Conservation (phyloP, 1,140 invertebrate species). For the Agrilus planipennis region DNA sequence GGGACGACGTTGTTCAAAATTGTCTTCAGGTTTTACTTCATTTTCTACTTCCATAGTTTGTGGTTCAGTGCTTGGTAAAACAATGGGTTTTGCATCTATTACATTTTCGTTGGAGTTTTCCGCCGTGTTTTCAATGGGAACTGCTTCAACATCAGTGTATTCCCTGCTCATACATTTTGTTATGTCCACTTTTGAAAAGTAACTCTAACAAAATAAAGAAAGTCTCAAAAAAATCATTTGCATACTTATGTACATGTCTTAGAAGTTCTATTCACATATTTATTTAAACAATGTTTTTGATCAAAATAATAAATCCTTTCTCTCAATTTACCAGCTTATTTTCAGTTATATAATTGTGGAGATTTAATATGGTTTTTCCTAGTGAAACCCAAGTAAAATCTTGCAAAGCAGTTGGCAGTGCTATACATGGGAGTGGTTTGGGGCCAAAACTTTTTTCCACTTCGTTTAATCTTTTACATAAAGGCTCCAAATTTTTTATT, state of each 20-base stretch:
- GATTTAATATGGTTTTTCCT: constrained; percentile 51
- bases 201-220: constrained; percentile 29
- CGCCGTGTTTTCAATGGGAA: too few relatives aligned
- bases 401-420: constrained; percentile 45
- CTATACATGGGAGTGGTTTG: constrained; percentile 44
- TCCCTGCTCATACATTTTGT: constrained; percentile 30
- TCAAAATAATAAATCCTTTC: background rate
- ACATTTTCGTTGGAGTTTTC: background rate
- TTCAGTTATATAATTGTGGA: constrained; percentile 53
- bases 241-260: too few relatives aligned
- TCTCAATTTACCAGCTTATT: constrained; percentile 33
- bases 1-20: background rate
- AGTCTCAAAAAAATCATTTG: too few relatives aligned
- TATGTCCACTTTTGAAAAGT: constrained; percentile 29
- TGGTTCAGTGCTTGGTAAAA: too few relatives aligned
- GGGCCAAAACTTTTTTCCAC: constrained; percentile 39
- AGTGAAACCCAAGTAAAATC: constrained; percentile 53
- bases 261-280: too few relatives aligned
- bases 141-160: too few relatives aligned
- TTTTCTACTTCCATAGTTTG: background rate
- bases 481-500: constrained; percentile 49
- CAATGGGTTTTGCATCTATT: background rate
- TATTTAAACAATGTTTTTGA: too few relatives aligned
- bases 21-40: constrained; percentile 1
- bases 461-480: constrained; percentile 45